Evolutionary conservation across 1,140 invertebrate genomes (phyloP).

Genomic region (Drosophila arawakana): DNA sequence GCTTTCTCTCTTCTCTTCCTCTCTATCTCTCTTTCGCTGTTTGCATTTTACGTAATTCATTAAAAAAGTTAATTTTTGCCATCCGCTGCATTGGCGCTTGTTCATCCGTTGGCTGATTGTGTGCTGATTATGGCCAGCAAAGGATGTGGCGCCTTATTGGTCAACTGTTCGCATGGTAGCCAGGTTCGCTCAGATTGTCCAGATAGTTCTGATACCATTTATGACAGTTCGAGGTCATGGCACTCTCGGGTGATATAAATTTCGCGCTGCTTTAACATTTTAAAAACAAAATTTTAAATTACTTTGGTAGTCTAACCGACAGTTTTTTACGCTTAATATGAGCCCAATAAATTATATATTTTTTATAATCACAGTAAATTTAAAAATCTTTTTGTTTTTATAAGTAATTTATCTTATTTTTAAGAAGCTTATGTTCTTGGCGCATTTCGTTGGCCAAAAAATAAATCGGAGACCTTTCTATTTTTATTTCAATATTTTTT

Average conservation of each 20-base stretch:
- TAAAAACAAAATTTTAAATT: not conserved
- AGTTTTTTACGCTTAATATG: not conserved
- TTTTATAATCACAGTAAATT: not conserved
- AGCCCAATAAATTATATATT: not conserved
- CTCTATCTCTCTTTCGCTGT: not conserved
- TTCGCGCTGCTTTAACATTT: constrained; percentile 2
- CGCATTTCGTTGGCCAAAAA: not conserved
- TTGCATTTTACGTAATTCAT: constrained; percentile 66
- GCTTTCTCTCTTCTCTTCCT: not conserved
- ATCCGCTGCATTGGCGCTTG: constrained; percentile 61
- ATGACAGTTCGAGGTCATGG: constrained; percentile 41
- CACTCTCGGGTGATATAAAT: constrained; percentile 57
- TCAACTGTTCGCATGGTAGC: constrained; percentile 2
- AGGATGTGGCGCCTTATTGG: constrained; percentile 75
- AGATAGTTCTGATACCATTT: constrained; percentile 60
- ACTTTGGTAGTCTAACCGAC: not conserved
- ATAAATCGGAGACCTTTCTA: not conserved
- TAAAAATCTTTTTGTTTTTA: too few relatives aligned
- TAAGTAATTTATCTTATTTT: too few relatives aligned
- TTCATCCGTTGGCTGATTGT: constrained; percentile 67
- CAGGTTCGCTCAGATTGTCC: constrained; percentile 22
- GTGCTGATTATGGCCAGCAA: constrained; percentile 72
- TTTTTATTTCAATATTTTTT: not conserved
- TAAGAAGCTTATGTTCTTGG: too few relatives aligned
- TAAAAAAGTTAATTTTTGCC: constrained; percentile 81